Evolutionary conservation across 2,797 vertebrate species (phyloP).

Genomic region (Gallirallus australis): DNA sequence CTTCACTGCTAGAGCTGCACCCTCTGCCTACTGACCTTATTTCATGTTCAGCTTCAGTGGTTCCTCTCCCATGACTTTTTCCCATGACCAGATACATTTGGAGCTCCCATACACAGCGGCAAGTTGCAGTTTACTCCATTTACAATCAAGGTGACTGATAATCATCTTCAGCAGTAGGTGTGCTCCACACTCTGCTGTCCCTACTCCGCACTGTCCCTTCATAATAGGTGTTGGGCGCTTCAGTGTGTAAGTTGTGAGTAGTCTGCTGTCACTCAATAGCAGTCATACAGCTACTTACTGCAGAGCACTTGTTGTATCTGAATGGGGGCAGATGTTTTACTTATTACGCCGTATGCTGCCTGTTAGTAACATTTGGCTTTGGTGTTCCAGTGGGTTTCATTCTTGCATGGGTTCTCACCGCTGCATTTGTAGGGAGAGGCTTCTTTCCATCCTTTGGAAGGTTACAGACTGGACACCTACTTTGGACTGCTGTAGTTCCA

Average conservation of each 20-base stretch:
- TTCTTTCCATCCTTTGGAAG: background rate
- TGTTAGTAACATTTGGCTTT: background rate
- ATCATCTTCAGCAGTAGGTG: background rate
- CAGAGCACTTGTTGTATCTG: background rate
- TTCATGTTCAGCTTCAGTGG: background rate
- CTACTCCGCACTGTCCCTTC: background rate
- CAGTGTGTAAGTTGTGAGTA: background rate
- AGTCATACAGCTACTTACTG: background rate
- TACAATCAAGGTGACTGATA: fast-evolving
- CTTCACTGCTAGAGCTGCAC: background rate
- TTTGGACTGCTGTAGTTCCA: background rate
- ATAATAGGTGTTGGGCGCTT: background rate
- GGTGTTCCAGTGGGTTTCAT: background rate
- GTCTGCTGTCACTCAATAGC: background rate
- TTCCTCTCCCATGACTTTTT: background rate
- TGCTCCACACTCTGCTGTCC: background rate
- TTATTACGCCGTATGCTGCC: background rate
- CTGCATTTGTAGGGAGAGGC: background rate
- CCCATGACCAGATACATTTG: background rate
- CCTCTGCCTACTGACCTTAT: background rate
- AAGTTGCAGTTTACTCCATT: background rate
- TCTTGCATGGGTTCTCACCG: background rate
- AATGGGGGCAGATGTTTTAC: background rate
- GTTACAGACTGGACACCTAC: background rate
- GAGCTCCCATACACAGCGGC: background rate